Conservation (phyloP, 2,888 invertebrate genomes). For the Pandemis corylana region DNA sequence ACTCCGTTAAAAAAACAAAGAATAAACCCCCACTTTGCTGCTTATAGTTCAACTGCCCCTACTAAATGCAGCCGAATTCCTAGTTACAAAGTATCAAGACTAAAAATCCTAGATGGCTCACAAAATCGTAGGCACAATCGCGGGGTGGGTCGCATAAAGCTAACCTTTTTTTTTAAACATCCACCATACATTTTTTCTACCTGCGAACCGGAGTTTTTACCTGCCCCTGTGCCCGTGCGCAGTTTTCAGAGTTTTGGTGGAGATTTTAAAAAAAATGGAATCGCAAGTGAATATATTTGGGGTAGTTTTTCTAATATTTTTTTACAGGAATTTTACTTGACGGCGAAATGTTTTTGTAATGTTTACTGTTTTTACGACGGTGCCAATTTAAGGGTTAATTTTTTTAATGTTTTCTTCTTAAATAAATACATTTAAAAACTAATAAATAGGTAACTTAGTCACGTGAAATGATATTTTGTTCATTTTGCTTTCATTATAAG, state of each 20-base stretch:
- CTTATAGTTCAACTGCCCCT: too few relatives aligned
- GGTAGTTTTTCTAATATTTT: constrained; percentile 77
- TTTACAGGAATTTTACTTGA: constrained; percentile 79
- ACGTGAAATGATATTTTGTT: too few relatives aligned
- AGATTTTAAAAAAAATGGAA: constrained; percentile 62
- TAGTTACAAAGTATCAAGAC: constrained; percentile 49
- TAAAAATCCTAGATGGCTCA: constrained; percentile 46
- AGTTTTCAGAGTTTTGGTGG: constrained; percentile 71
- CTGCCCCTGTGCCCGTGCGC: constrained; percentile 71
- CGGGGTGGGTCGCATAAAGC: constrained; percentile 80
- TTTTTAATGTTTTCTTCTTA: neutral
- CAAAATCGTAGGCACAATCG: constrained; percentile 66
- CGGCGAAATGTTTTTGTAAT: constrained; percentile 61
- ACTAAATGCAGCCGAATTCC: too few relatives aligned
- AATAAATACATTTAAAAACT: too few relatives aligned
- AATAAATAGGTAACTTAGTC: too few relatives aligned
- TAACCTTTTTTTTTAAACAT: constrained; percentile 73
- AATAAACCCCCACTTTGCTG: too few relatives aligned
- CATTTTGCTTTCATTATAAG: too few relatives aligned
- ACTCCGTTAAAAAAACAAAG: too few relatives aligned
- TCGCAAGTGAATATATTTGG: constrained; percentile 52
- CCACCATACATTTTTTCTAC: constrained; percentile 80
- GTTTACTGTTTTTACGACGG: constrained; percentile 60
- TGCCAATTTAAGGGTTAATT: constrained; percentile 21
- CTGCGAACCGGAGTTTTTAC: constrained; percentile 78